phyloP scores from a whole-genome alignment of 2,113 vertebrate species.

The Chionis minor region DNA sequence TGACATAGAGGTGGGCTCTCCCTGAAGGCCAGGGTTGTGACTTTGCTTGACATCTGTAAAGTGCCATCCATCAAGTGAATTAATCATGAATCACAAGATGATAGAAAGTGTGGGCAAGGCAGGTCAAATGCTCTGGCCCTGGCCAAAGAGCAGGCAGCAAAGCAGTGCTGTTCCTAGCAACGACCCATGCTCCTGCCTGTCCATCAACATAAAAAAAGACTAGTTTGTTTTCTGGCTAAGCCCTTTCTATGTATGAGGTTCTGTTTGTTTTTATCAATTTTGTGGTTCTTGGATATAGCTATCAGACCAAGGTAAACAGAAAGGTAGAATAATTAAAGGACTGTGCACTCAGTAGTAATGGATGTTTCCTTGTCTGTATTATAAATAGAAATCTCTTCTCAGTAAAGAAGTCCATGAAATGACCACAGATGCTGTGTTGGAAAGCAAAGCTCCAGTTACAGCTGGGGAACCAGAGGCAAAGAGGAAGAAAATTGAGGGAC shows the following conservation, averaged over 20 bases:
- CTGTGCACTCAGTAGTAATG: neutral
- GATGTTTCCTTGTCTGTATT: neutral
- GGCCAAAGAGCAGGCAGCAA: neutral
- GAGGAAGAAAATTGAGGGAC: neutral
- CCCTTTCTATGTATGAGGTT: neutral
- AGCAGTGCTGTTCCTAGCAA: neutral
- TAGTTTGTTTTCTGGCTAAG: neutral
- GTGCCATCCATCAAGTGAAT: slow-evolving; percentile 1
- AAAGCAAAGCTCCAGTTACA: neutral
- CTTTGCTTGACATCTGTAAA: neutral
- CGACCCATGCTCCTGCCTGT: neutral
- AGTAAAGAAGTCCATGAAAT: neutral
- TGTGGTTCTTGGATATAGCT: neutral
- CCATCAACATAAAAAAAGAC: neutral
- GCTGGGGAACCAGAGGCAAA: neutral
- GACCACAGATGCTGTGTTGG: neutral
- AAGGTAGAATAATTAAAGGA: neutral
- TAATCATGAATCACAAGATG: neutral
- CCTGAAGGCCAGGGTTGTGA: neutral
- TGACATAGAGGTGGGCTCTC: neutral
- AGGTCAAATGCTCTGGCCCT: neutral
- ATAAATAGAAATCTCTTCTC: neutral
- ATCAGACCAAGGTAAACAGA: neutral
- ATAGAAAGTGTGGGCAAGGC: neutral
- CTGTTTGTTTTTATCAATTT: neutral